Percentiles rank a stretch among this genome's conserved stretches.
Evolutionary conservation across 1,140 invertebrate species (phyloP).

Genomic region (Mycetomoellerius zeteki): DNA sequence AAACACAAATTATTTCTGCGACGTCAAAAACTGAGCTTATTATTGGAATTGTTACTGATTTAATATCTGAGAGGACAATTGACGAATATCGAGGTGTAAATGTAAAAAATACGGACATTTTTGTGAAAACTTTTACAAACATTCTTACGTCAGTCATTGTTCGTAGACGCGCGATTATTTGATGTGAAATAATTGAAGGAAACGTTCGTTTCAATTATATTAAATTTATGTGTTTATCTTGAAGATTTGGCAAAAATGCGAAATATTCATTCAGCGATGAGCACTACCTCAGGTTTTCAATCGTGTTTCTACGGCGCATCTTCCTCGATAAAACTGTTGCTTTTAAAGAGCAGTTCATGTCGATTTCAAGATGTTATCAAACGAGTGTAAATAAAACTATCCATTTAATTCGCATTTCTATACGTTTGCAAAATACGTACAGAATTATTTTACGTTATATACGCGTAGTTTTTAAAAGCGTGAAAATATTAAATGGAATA

Average conservation of each 20-base stretch:
- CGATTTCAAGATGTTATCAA: neutral
- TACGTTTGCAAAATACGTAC: neutral
- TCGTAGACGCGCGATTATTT: too few species aligned
- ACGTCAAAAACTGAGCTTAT: neutral
- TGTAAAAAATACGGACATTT: neutral
- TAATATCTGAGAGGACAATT: neutral
- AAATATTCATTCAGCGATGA: neutral
- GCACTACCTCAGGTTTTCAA: neutral
- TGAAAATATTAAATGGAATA: neutral
- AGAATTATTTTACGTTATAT: neutral
- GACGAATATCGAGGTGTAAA: neutral
- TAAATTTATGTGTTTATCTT: neutral
- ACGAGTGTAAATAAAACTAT: neutral
- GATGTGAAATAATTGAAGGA: neutral
- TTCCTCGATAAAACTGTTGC: constrained; percentile 26
- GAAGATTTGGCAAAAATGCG: neutral
- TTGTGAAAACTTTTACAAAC: neutral
- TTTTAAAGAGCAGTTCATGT: neutral
- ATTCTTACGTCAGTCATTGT: neutral
- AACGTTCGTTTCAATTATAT: neutral
- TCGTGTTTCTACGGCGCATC: neutral
- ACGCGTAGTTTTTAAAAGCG: neutral
- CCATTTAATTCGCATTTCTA: neutral
- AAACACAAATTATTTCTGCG: neutral
- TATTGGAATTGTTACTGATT: neutral